These are phyloP conservation scores for Pseudomugil gertrudae DNA, from an alignment of 2,797 vertebrate genomes.

Conservation along the genomic window DNA sequence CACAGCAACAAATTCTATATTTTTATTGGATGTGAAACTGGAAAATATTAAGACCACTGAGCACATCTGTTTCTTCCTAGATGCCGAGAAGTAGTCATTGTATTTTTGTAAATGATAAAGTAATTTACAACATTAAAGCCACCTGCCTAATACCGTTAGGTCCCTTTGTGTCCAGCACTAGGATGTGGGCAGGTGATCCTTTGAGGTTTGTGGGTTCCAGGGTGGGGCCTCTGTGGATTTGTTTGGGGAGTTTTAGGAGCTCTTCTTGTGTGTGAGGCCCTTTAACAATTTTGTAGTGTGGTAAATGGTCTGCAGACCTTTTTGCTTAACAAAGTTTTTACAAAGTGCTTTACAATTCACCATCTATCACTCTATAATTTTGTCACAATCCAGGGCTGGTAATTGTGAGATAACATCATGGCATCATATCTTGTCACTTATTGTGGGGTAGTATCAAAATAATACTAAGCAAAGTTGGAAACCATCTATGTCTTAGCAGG, in stretches of 20 bases:
- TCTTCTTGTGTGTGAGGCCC: not conserved
- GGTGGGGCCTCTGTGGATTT: not conserved
- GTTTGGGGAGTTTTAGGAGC: not conserved
- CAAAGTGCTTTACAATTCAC: not conserved
- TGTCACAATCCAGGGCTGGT: not conserved
- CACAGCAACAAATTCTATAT: slow-evolving; percentile 59
- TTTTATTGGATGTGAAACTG: slow-evolving; percentile 66
- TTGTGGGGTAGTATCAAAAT: not conserved
- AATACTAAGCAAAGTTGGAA: not conserved
- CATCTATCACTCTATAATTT: not conserved
- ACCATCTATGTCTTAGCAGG: not conserved
- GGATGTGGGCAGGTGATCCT: not conserved
- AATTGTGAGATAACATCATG: not conserved
- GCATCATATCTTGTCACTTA: not conserved
- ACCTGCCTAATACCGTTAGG: not conserved
- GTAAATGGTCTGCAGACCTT: not conserved
- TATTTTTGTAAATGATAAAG: slow-evolving; percentile 27
- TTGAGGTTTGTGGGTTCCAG: not conserved
- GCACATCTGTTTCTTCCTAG: slow-evolving; percentile 36
- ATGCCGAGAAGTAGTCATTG: slow-evolving; percentile 35
- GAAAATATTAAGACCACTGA: slow-evolving; percentile 67
- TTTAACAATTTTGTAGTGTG: not conserved
- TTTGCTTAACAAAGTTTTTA: not conserved
- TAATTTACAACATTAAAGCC: not conserved
- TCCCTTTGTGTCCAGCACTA: not conserved